phyloP scores from a whole-genome alignment of 2,888 invertebrate genomes.

The Orthonevra nobilis region DNA sequence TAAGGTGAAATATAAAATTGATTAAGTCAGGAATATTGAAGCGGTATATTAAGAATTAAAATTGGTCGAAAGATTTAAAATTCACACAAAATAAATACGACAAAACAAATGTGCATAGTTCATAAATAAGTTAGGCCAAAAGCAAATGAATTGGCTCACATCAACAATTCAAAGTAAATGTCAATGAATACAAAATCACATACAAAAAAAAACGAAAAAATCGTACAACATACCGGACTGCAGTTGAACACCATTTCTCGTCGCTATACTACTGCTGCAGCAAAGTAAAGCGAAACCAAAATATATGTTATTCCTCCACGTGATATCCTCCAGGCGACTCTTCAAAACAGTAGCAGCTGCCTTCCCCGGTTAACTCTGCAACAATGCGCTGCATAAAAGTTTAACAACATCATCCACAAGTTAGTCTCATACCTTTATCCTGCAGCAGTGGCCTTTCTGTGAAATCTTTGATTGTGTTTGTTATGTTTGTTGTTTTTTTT shows the following conservation, averaged over 20 bases:
- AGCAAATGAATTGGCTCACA: slow-evolving; percentile 27
- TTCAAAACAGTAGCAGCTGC: slow-evolving; percentile 52
- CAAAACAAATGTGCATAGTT: no score
- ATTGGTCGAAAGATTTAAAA: no score
- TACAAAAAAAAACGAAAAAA: background rate
- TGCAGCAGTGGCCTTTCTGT: slow-evolving; percentile 23
- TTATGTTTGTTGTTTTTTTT: no score
- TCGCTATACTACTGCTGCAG: slow-evolving; percentile 13
- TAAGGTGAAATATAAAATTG: no score
- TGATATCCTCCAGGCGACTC: slow-evolving; percentile 63
- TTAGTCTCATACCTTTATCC: slow-evolving; percentile 1
- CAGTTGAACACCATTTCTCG: slow-evolving; percentile 4
- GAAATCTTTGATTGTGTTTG: slow-evolving; percentile 69
- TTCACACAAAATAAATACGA: no score
- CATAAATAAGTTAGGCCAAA: background rate
- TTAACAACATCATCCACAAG: slow-evolving; percentile 62
- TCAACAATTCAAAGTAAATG: slow-evolving; percentile 46
- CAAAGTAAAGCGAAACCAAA: slow-evolving; percentile 43
- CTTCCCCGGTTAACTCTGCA: slow-evolving; percentile 21
- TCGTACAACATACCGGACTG: background rate
- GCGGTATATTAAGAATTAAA: no score
- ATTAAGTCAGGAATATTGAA: no score
- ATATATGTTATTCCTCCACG: slow-evolving; percentile 48
- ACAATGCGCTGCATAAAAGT: slow-evolving; percentile 66
- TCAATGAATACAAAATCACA: slow-evolving; percentile 34